Conservation (phyloP, 2,888 invertebrate species). For the Lasioglossum morio region DNA sequence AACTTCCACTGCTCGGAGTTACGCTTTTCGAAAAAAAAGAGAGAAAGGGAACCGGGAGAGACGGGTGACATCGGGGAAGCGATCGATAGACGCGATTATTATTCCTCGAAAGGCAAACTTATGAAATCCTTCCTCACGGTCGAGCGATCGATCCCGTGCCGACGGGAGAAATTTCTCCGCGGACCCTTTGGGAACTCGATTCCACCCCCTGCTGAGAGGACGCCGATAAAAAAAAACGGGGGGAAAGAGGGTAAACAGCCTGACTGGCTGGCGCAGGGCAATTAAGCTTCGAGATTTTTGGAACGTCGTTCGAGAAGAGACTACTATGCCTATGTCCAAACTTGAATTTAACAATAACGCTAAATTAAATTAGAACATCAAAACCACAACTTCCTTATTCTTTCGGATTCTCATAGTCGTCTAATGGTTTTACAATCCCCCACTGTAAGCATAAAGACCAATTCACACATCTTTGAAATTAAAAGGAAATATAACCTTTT, state of each 20-base stretch:
- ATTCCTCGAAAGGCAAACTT: conserved; percentile 40
- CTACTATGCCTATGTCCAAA: conserved; percentile 11
- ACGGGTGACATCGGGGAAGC: background rate
- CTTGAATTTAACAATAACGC: background rate
- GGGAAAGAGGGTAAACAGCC: conserved; percentile 3
- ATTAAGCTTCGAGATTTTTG: conserved; percentile 54
- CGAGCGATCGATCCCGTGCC: background rate
- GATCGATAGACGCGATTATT: conserved; percentile 40
- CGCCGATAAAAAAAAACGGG: background rate
- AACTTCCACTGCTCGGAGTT: conserved; percentile 36
- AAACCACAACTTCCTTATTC: background rate
- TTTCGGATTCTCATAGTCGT: background rate
- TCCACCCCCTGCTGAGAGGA: background rate
- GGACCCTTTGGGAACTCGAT: conserved; percentile 6
- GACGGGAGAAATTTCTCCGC: background rate
- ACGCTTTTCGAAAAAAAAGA: conserved; percentile 9
- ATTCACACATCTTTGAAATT: background rate
- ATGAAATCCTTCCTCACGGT: conserved; percentile 22
- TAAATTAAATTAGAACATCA: background rate
- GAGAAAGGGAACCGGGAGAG: background rate
- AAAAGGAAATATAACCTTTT: too few relatives aligned
- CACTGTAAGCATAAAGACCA: background rate
- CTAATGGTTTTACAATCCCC: background rate
- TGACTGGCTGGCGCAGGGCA: conserved; percentile 12
- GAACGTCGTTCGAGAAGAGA: conserved; percentile 35